These are phyloP conservation scores for Diarsia dahlii DNA, from an alignment of 2,888 invertebrate species.

Conservation along the genomic window DNA sequence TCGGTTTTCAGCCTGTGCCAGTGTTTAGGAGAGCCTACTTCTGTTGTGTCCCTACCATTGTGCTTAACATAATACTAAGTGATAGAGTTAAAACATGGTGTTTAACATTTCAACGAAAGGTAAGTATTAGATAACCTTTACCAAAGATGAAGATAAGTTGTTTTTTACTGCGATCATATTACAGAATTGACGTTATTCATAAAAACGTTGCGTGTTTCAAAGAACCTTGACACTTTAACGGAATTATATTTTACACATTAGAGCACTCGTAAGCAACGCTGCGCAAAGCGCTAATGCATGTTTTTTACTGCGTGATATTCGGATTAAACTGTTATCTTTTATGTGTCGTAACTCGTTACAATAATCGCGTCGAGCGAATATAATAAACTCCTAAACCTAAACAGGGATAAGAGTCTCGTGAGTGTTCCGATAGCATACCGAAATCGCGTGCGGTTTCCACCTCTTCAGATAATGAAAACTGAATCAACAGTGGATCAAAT, in stretches of 20 bases:
- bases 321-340: conserved; percentile 87
- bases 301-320: conserved; percentile 85
- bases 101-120: not conserved
- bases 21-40: conserved; percentile 6
- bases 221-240: conserved; percentile 77
- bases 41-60: not conserved
- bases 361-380: conserved; percentile 77
- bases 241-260: conserved; percentile 75
- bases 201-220: conserved; percentile 72
- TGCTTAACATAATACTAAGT: conserved; percentile 3
- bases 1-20: not conserved
- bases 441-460: conserved; percentile 66
- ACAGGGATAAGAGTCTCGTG: conserved; percentile 70
- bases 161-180: conserved; percentile 47
- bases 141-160: conserved; percentile 27
- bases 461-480: conserved; percentile 63
- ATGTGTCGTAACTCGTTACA: conserved; percentile 83
- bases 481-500: conserved; percentile 66
- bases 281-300: conserved; percentile 85
- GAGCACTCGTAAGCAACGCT: conserved; percentile 70
- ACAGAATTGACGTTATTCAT: conserved; percentile 54
- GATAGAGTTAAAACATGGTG: conserved; percentile 4
- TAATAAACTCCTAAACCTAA: conserved; percentile 72
- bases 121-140: conserved; percentile 30
- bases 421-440: conserved; percentile 83